Base-by-base conservation (phyloP, 2,888 invertebrate species). In the Saturnia pavonia region DNA sequence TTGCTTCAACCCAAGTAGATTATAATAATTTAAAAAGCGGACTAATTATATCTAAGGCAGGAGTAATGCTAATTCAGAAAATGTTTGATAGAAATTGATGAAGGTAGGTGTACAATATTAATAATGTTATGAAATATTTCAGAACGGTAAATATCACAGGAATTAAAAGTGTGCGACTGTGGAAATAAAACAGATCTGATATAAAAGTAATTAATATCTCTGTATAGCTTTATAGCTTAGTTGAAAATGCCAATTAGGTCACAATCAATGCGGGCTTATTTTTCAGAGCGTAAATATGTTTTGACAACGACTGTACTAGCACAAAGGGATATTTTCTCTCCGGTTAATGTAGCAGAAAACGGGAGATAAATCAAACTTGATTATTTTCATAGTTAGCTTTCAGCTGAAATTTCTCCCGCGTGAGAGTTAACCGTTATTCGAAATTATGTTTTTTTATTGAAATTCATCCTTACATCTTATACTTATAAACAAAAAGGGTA, bases 271-370 rank as follows among this genome's bases (percentile, higher is more conserved):
- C 65, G 65, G 65, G 51, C 51, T 25, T 14, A 48, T 1, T 34
- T 66, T 54, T 51, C 34, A 19, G 25, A 63, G 27, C 14, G 51
- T 43, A 11, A 54, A 54, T 42, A 65, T 65, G 22, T 43, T 70
- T 65, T 67, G 54, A 66, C n/a, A 54, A 25, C 54, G 22, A 25
- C 48, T 66, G 42, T 67, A 54, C 66, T 60, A 69, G 69, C 25
- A 66, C 51, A 70, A 70, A 67, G 27, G 54, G 60, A 67, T 60
- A 70, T 65, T 73, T 72, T 71, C 70, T 69, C 54, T 42, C 19
- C 65, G 67, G 60, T 71, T 70, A 72, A 74, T 72, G 74, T 72
- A 48, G 67, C 40, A 72, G 67, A 71, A 71, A 71, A 67, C 70
- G 67, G 67, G 51, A 43, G 70, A 70, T 69, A 69, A 60, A 69